Conservation (phyloP, 2,888 invertebrate genomes). For the Eupithecia tripunctaria region DNA sequence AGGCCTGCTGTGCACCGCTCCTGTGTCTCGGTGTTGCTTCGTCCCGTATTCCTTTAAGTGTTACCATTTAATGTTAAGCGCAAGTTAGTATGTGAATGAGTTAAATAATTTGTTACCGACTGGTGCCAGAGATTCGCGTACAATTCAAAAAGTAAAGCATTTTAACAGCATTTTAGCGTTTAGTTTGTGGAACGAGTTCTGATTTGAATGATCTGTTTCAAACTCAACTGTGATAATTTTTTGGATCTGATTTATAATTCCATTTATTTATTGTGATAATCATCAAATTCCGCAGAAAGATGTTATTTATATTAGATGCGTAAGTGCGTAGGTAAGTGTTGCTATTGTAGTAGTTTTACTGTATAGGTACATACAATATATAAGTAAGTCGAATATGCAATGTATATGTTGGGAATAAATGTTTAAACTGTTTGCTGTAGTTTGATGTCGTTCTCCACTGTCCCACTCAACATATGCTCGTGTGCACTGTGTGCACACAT, state of each 20-base stretch:
- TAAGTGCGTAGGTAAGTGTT: constrained; percentile 12
- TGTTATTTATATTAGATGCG: constrained; percentile 17
- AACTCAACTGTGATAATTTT: constrained; percentile 30
- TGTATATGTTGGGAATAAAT: constrained; percentile 50
- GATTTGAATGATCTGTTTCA: constrained; percentile 9
- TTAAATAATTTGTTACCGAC: too few species aligned
- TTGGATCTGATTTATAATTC: constrained; percentile 28
- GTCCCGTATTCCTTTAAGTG: background rate
- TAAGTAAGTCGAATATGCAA: constrained; percentile 33
- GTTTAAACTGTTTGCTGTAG: constrained; percentile 36
- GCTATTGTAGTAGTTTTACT: constrained; percentile 19
- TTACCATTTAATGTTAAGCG: background rate
- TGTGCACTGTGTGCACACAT: too few species aligned
- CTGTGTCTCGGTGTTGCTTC: constrained; percentile 15
- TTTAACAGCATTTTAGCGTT: background rate
- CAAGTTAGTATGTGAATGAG: too few species aligned
- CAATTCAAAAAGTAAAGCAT: background rate
- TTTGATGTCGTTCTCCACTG: constrained; percentile 18
- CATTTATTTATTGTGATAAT: constrained; percentile 10
- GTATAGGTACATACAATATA: too few species aligned
- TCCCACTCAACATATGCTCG: too few species aligned
- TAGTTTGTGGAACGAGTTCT: background rate
- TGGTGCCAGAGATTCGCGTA: too few species aligned
- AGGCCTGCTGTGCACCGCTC: background rate
- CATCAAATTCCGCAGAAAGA: constrained; percentile 20